phyloP scores from a whole-genome alignment of 2,888 invertebrate genomes.

The Mactromeris polynyma region DNA sequence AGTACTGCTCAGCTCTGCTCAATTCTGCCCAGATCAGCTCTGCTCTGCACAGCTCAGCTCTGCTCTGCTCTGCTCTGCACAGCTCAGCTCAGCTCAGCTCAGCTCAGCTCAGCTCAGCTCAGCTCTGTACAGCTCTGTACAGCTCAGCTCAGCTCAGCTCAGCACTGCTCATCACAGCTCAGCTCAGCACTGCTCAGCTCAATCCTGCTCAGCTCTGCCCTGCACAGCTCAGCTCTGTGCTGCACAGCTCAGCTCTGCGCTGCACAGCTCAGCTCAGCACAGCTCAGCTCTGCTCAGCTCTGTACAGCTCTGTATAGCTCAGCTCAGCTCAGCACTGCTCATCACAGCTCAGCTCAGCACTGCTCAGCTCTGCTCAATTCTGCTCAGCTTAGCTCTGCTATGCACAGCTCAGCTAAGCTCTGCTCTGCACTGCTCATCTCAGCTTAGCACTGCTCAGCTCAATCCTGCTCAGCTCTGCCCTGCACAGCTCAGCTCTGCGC shows the following conservation, averaged over 20 bases:
- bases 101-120: not conserved
- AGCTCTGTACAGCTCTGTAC: too few relatives aligned
- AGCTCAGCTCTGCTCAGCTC: not conserved
- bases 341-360: too few relatives aligned
- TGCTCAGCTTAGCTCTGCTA: not conserved
- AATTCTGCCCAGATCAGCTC: not conserved
- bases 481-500: not conserved
- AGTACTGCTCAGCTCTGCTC: not conserved
- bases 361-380: not conserved
- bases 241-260: not conserved
- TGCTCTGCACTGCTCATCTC: not conserved
- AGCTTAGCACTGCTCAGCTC: not conserved
- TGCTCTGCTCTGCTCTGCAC: not conserved
- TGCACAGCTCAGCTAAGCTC: not conserved
- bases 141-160: not conserved
- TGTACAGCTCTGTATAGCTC: not conserved
- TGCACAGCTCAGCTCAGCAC: not conserved
- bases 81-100: not conserved
- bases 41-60: not conserved
- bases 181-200: not conserved
- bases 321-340: not conserved
- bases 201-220: not conserved
- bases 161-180: not conserved
- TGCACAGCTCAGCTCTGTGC: not conserved
- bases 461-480: not conserved